Base-by-base conservation (phyloP, 2,888 invertebrate genomes). In the Listrodromus nycthemerus region DNA sequence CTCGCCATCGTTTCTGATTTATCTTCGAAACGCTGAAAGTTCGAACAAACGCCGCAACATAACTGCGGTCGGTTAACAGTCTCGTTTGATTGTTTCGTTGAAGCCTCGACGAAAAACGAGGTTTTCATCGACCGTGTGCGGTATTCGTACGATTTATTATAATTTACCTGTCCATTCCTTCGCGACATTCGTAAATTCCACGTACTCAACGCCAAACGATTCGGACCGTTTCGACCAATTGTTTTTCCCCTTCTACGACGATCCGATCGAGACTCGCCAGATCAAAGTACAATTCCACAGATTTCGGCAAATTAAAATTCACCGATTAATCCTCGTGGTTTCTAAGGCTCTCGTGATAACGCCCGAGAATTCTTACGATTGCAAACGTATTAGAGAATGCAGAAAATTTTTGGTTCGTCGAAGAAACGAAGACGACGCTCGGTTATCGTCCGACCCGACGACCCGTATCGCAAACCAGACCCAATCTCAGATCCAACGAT, bases 391-490 rank as follows among this genome's bases (percentile, higher is more conserved):
- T 16, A 27, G 61, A 61, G 73, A 61, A 27, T 27, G 41, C 45
- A 45, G 30, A 73, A 61, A 48, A 24, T 55, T 13, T 6, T 58
- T 7, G 24, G 7, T 55, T 41, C 41, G 58, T 71, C 55, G 71
- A 33, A 16, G 21, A 37, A 70, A 61, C 27, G 13, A 30, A 45
- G 66, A 19, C 41, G 45, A 37, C 45, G 61, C 27, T 73, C 61
- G 61, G 88, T 89, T 90, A 91, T 91, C 91, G 69, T 79, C 66
- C 88, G 91, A 91, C 89, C 89, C 89, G 87, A 80, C 82, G 77
- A 69, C 79, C 83, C 74, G 88, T 81, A 80, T 70, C 84, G 85
- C 84, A 80, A 24, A 24, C 55, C 55, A 55, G 55, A 13, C 55
- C 24, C 24, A 24, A 86, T 88, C 86, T 85, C 88, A 88, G 87